Percentiles rank a stretch among this genome's conserved stretches.
phyloP scores from a whole-genome alignment of 2,797 vertebrate species.

The Gobionotothen gibberifrons region DNA sequence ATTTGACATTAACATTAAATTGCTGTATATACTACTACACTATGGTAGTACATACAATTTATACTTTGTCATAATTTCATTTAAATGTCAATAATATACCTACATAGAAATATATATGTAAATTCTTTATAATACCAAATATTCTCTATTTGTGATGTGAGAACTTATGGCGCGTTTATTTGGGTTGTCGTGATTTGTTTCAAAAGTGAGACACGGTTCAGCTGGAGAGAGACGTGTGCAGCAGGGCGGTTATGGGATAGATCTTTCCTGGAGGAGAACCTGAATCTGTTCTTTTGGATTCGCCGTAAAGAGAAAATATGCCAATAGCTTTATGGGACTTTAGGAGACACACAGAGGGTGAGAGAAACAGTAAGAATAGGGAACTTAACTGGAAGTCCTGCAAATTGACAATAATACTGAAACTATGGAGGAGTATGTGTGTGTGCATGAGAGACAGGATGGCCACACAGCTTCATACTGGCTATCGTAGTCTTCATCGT shows the following conservation, averaged over 20 bases:
- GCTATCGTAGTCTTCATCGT: conserved; percentile 73
- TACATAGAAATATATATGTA: conserved; percentile 90
- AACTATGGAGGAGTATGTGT: conserved; percentile 71
- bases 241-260: conserved; percentile 55
- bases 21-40: conserved; percentile 76
- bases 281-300: conserved; percentile 69
- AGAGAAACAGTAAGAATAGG: conserved; percentile 69
- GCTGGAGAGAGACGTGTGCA: conserved; percentile 73
- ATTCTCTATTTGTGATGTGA: conserved; percentile 85
- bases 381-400: conserved; percentile 76
- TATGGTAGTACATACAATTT: conserved; percentile 78
- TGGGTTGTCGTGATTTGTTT: conserved; percentile 75
- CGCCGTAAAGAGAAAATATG: conserved; percentile 56
- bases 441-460: conserved; percentile 67
- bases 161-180: conserved; percentile 78
- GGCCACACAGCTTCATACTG: conserved; percentile 76
- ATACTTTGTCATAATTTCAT: conserved; percentile 85
- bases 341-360: conserved; percentile 70
- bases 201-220: conserved; percentile 72
- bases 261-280: conserved; percentile 62
- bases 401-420: conserved; percentile 76
- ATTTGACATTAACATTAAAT: conserved; percentile 81
- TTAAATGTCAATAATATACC: conserved; percentile 88
- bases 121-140: conserved; percentile 87
- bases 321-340: conserved; percentile 70